Base-by-base conservation (phyloP, 1,140 invertebrate genomes). In the Eumaeus atala region DNA sequence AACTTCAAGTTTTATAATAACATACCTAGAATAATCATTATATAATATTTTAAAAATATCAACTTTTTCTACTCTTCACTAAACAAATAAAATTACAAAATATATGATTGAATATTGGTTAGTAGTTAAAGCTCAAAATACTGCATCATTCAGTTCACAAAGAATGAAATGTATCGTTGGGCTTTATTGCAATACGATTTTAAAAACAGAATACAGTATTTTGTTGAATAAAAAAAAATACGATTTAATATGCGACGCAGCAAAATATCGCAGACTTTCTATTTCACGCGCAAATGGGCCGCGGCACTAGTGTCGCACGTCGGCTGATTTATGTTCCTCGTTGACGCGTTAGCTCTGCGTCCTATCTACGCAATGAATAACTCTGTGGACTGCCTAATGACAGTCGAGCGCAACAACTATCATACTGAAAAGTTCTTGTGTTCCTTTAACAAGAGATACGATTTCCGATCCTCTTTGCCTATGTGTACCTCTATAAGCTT, bases 271-370 rank as follows among this genome's bases (percentile, higher is more conserved):
- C 16, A 38, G 55, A 51, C 55, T 60, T 64, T 67, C 67, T 62
- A 69, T 69, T 69, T 69, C 67, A 66, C 67, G 64, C 67, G 59
- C 64, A 69, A 69, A 66, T 62, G 67, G 58, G 52, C 52, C 58
- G 48, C 40, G 51, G 49, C 10, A 49, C 58, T 49, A 42, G 36
- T 51, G 52, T 54, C 34, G 17, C 58, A 33, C 21, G 59, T 48
- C 50, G 56, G 40, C 53, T 68, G 66, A 68, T 71, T 68, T 71
- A 71, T 66, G 57, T 52, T 56, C 51, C 48, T 10, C 50, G 49
- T 37, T 59, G 60, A 61, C 51, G 51, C 28, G 42, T 14, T 56
- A 47, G 28, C 58, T 57, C 12, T 52, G 56, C 40, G 21, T 52
- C 50, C 48, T 44, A 35, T 65, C 66, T 60, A 47, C 14, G 34